These are phyloP conservation scores for Penaeus japonicus DNA, from an alignment of 1,140 invertebrate genomes.

Conservation along the genomic window DNA sequence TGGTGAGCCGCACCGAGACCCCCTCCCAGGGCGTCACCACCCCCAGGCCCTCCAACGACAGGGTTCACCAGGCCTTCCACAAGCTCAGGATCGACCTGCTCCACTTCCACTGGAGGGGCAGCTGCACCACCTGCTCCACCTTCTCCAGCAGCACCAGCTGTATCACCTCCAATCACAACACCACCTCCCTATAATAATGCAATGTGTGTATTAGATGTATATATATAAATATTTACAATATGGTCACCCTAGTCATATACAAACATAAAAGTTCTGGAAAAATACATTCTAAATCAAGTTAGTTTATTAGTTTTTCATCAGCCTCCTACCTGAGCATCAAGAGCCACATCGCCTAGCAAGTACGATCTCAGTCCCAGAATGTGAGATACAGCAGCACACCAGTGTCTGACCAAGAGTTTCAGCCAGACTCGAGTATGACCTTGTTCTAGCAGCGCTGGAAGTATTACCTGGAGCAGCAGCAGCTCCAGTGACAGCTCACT, in stretches of 20 bases:
- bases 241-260: not conserved
- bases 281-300: not conserved
- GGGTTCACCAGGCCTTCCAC: slow-evolving; percentile 24
- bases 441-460: slow-evolving; percentile 95
- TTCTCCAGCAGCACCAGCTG: not conserved
- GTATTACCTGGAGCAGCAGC: slow-evolving; percentile 86
- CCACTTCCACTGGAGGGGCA: not conserved
- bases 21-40: slow-evolving; percentile 58
- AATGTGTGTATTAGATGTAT: not conserved
- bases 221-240: not conserved
- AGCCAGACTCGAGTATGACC: slow-evolving; percentile 93
- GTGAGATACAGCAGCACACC: slow-evolving; percentile 89
- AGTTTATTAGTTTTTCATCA: not conserved
- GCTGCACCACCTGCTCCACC: not conserved
- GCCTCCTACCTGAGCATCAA: slow-evolving; percentile 55
- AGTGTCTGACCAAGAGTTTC: slow-evolving; percentile 83
- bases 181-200: slow-evolving; percentile 29
- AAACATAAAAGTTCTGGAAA: not conserved
- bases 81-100: not conserved
- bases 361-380: slow-evolving; percentile 88
- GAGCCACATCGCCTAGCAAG: slow-evolving; percentile 75
- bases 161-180: slow-evolving; percentile 42
- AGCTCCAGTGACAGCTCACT: slow-evolving; percentile 92
- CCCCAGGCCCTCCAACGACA: slow-evolving; percentile 25
- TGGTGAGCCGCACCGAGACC: slow-evolving; percentile 84